Evolutionary conservation across 30 jellyfish, hydroid and myxozoan species (phyloP).

Genomic region (Hydra vulgaris): DNA sequence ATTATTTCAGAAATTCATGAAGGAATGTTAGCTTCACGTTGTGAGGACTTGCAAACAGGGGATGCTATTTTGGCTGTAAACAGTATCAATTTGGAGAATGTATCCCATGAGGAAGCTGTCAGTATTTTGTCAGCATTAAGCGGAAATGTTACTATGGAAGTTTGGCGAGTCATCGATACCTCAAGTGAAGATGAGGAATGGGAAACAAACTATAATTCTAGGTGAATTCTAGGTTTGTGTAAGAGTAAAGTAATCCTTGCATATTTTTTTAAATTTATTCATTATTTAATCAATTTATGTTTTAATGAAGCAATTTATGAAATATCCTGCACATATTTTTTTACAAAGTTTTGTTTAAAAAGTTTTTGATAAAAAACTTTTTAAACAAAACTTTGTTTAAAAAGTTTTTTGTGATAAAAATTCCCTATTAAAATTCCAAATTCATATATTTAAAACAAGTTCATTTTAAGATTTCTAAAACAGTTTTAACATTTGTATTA

Average conservation of each 20-base stretch:
- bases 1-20: slow-evolving; percentile 88
- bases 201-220: slow-evolving; percentile 68
- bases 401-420: too few relatives aligned
- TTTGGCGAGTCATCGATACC: slow-evolving; percentile 57
- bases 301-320: too few relatives aligned
- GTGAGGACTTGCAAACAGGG: slow-evolving; percentile 71
- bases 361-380: too few relatives aligned
- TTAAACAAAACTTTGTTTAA: too few relatives aligned
- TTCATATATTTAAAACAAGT: too few relatives aligned
- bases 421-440: too few relatives aligned
- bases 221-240: slow-evolving; percentile 30
- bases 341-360: too few relatives aligned
- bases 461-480: too few relatives aligned
- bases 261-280: too few relatives aligned
- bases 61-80: slow-evolving; percentile 93
- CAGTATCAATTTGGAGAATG: slow-evolving; percentile 46
- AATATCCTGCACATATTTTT: too few relatives aligned
- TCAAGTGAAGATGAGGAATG: slow-evolving; percentile 87
- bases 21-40: slow-evolving; percentile 89
- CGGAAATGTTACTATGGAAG: slow-evolving; percentile 80
- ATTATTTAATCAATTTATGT: too few relatives aligned
- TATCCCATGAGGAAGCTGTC: slow-evolving; percentile 90
- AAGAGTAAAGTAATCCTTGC: not conserved
- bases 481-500: too few relatives aligned
- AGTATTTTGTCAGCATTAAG: slow-evolving; percentile 63